Percentiles rank a stretch among this genome's conserved stretches.
These are phyloP conservation scores for Ophiodon elongatus DNA, from an alignment of 2,113 vertebrate species.

Conservation along the genomic window DNA sequence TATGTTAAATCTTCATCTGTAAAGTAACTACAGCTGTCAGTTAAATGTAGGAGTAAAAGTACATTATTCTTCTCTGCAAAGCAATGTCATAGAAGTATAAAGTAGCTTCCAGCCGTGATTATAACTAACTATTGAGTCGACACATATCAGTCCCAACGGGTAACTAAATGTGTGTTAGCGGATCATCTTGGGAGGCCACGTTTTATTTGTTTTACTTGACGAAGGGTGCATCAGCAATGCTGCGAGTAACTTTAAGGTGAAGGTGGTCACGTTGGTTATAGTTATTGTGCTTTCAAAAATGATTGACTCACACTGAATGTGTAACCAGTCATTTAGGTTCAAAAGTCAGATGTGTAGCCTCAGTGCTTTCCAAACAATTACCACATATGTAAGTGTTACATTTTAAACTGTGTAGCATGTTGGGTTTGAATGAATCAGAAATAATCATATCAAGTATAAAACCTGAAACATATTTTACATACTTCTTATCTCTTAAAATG, in stretches of 20 bases:
- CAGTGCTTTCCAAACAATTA: background rate
- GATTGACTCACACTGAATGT: slow-evolving; percentile 40
- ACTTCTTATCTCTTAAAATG: background rate
- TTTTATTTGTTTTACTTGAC: background rate
- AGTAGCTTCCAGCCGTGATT: too few species aligned
- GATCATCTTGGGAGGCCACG: background rate
- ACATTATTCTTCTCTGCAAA: background rate
- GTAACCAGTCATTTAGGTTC: slow-evolving; percentile 20
- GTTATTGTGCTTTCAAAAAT: slow-evolving; percentile 18
- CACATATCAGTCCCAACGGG: background rate
- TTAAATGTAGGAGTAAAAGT: background rate
- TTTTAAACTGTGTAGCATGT: background rate
- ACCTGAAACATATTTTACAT: background rate
- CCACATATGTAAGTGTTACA: background rate
- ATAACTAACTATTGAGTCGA: too few species aligned
- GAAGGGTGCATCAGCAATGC: background rate
- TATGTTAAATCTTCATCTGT: background rate
- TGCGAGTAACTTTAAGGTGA: background rate
- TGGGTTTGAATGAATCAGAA: background rate
- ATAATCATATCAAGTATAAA: background rate
- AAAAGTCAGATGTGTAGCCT: background rate
- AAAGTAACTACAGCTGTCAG: background rate
- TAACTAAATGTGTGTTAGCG: background rate
- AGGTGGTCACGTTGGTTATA: background rate
- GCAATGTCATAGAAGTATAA: too few species aligned